A percentile compares a stretch with the other conserved stretches of the same genome.
Conservation (phyloP, 1,140 invertebrate genomes). For the Drosophila aff. region DNA sequence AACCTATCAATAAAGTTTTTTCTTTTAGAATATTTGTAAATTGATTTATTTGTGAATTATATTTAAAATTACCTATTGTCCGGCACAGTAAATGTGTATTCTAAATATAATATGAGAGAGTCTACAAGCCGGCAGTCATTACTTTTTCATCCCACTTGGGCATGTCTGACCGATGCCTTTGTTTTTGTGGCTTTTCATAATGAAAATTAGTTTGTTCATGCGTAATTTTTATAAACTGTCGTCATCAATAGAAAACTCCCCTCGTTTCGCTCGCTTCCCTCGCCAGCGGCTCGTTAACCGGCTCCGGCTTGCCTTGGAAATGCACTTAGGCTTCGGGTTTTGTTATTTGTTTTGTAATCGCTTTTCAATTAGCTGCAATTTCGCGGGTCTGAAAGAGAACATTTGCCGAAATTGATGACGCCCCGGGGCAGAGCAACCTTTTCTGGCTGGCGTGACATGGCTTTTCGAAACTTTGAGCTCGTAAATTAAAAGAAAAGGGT, state of each 20-base stretch:
- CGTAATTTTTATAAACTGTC: conserved; percentile 82
- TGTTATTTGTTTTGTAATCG: conserved; percentile 60
- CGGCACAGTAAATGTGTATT: background rate
- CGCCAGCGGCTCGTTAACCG: conserved; percentile 55
- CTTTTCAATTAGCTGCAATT: conserved; percentile 79
- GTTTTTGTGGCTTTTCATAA: conserved; percentile 59
- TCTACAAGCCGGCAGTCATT: background rate
- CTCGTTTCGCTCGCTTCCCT: background rate
- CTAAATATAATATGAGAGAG: background rate
- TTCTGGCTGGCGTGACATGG: conserved; percentile 11
- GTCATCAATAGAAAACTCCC: conserved; percentile 59
- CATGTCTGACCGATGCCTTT: conserved; percentile 22
- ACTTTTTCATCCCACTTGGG: conserved; percentile 18
- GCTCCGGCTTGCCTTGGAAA: conserved; percentile 74
- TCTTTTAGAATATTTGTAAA: too few species aligned
- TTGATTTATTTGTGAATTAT: too few species aligned
- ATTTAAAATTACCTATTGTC: too few species aligned
- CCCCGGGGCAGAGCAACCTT: conserved; percentile 39
- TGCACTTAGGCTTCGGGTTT: conserved; percentile 77
- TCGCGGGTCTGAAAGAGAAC: conserved; percentile 38
- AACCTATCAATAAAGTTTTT: too few species aligned
- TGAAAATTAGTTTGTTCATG: conserved; percentile 74
- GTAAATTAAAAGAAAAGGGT: conserved; percentile 58
- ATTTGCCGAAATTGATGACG: conserved; percentile 74
- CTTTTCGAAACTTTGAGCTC: conserved; percentile 43